Base-by-base conservation (phyloP, 1,140 invertebrate species). In the Ips nitidus region DNA sequence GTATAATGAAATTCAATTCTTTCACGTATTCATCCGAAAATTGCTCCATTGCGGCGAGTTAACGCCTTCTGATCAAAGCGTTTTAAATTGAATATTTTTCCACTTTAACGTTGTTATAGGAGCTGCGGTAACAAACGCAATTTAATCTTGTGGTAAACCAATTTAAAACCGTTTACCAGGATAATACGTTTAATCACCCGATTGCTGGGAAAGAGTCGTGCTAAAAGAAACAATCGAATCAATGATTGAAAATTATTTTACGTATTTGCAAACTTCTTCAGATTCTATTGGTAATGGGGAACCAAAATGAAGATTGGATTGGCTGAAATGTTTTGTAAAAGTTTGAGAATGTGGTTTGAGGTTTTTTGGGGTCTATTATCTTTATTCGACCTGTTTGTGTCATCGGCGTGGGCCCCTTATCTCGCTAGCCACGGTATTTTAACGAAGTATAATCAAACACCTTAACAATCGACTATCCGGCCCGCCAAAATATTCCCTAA, bases 141-240 rank as follows among this genome's bases (percentile, higher is more conserved):
- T 60, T 60, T 60, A 60, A 60, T 60, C 58, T 60, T 45, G 58
- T 37, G 58, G 58, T 60, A 43, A 60, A 60, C 58, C 58, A 60
- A 60, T 60, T 60, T 60, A 42, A 45, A 45, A 60, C 3, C 58
- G 42, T 45, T 60, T 60, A 43, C 58, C 22, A 42, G 22, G n/a
- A 60, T 60, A 60, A 60, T 60, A 39, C 41, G 55, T 40, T 39
- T 40, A 57, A 57, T 57, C 40, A 41, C 3, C 39, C 39, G 41
- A 57, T 57, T 22, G 55, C 5, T 57, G 55, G 38, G 55, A 57
- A 57, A 2, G 45, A 50, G 22, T 50, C 22, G 22, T 22, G 22
- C 22, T 22, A 22, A 22, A 50, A 2, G 45, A 50, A 50, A 50
- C 3, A 50, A 22, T 22, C 22, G 22, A 22, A 22, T 22, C 22